Evolutionary conservation across 1,140 invertebrate genomes (phyloP).

Genomic region (Paraescarpia echinospica): DNA sequence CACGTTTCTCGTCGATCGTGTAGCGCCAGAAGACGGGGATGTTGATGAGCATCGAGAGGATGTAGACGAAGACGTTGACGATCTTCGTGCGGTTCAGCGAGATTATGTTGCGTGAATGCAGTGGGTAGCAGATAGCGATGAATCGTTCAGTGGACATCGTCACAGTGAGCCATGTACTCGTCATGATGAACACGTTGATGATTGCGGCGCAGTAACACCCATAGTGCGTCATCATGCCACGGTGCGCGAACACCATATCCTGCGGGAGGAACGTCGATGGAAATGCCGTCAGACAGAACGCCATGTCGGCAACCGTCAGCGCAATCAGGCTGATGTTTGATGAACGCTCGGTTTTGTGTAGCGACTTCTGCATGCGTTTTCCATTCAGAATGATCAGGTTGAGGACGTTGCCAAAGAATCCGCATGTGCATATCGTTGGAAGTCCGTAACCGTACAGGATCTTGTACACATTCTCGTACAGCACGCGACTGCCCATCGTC

Average conservation of each 20-base stretch:
- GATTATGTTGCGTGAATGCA: conserved; percentile 48
- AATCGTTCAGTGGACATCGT: conserved; percentile 54
- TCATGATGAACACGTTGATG: conserved; percentile 55
- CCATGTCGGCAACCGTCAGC: conserved; percentile 31
- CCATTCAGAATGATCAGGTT: conserved; percentile 32
- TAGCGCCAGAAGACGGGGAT: conserved; percentile 53
- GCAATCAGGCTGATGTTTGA: conserved; percentile 42
- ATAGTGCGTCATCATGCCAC: conserved; percentile 47
- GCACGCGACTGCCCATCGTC: conserved; percentile 5
- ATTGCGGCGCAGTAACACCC: conserved; percentile 45
- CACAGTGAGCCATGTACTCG: conserved; percentile 54
- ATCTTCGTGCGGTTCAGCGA: conserved; percentile 48
- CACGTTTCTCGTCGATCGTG: conserved; percentile 35
- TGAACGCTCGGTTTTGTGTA: conserved; percentile 46
- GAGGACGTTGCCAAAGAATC: conserved; percentile 47
- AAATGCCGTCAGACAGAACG: conserved; percentile 38
- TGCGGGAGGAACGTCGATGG: conserved; percentile 51
- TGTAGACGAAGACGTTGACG: conserved; percentile 47
- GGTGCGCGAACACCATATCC: conserved; percentile 36
- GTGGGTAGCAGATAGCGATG: conserved; percentile 54
- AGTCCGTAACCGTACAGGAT: conserved; percentile 43
- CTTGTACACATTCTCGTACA: conserved; percentile 37
- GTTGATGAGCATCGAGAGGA: conserved; percentile 50
- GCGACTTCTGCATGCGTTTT: conserved; percentile 45
- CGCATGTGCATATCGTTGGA: conserved; percentile 49